Conservation (phyloP, 2,113 vertebrate genomes). For the Salvator merianae region DNA sequence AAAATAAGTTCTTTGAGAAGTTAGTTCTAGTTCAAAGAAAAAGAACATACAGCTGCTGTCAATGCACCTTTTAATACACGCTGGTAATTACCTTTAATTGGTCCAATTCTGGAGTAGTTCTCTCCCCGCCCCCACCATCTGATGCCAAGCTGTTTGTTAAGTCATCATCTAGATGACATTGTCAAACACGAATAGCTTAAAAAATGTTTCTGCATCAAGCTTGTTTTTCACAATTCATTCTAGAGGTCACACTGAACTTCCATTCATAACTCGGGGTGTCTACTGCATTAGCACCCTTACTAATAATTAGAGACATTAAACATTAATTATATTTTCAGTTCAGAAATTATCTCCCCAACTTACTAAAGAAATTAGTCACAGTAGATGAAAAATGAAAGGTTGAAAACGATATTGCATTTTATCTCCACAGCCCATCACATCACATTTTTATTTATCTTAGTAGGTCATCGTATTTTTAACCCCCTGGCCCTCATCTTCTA, state of each 20-base stretch:
- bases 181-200: conserved; percentile 62
- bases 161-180: conserved; percentile 45
- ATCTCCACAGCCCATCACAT: neutral
- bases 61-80: conserved; percentile 60
- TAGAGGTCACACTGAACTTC: conserved; percentile 38
- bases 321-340: conserved; percentile 8
- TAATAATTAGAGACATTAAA: neutral
- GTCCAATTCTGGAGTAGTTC: conserved; percentile 47
- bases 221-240: conserved; percentile 49
- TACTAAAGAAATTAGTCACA: too few species aligned
- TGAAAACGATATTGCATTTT: neutral
- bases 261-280: conserved; percentile 1
- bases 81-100: conserved; percentile 66
- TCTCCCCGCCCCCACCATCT: conserved; percentile 39
- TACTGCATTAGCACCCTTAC: conserved; percentile 20
- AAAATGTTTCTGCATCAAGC: conserved; percentile 62
- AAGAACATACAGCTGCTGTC: conserved; percentile 44
- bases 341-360: neutral
- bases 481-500: neutral
- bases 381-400: conserved; percentile 3
- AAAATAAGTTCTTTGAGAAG: conserved; percentile 25
- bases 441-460: neutral
- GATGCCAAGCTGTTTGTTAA: conserved; percentile 57
- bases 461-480: neutral
- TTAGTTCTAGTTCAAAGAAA: neutral